phyloP scores from a whole-genome alignment of 2,797 vertebrate genomes.

The Smutsia temminckii region DNA sequence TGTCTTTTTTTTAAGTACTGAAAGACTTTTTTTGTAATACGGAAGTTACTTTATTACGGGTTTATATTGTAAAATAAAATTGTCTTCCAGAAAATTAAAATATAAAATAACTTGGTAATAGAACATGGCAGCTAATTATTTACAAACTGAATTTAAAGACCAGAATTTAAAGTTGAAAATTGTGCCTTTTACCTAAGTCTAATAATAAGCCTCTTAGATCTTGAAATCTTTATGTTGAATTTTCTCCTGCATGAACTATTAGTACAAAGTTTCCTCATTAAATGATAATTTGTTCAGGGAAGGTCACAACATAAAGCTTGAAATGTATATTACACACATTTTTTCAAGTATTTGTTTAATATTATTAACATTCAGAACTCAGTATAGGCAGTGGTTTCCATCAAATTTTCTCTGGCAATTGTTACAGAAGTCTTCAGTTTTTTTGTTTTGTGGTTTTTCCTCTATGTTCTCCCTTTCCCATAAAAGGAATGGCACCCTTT shows the following conservation, averaged over 20 bases:
- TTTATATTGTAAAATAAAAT: conserved; percentile 72
- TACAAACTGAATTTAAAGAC: conserved; percentile 69
- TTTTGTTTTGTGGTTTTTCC: not conserved
- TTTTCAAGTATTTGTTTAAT: conserved; percentile 22
- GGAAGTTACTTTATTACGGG: conserved; percentile 71
- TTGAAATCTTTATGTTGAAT: conserved; percentile 10
- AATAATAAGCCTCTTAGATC: not conserved
- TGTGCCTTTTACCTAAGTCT: not conserved
- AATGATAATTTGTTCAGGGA: conserved; percentile 48
- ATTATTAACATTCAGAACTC: conserved; percentile 28
- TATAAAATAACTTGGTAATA: conserved; percentile 69
- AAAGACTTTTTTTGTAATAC: conserved; percentile 41
- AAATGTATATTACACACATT: conserved; percentile 42
- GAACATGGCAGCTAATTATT: conserved; percentile 67
- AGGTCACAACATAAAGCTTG: conserved; percentile 35
- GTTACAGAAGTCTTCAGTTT: not conserved
- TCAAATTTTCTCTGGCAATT: conserved; percentile 3
- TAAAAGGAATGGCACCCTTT: not conserved
- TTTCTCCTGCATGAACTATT: conserved; percentile 41
- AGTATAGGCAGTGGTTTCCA: conserved; percentile 49
- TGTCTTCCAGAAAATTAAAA: conserved; percentile 71
- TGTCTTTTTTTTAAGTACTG: conserved; percentile 77
- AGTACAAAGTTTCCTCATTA: conserved; percentile 53
- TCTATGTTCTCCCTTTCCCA: not conserved
- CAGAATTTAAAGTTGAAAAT: conserved; percentile 36